Base-by-base conservation (phyloP, 2,888 invertebrate species). In the Ophion ventricosus region DNA sequence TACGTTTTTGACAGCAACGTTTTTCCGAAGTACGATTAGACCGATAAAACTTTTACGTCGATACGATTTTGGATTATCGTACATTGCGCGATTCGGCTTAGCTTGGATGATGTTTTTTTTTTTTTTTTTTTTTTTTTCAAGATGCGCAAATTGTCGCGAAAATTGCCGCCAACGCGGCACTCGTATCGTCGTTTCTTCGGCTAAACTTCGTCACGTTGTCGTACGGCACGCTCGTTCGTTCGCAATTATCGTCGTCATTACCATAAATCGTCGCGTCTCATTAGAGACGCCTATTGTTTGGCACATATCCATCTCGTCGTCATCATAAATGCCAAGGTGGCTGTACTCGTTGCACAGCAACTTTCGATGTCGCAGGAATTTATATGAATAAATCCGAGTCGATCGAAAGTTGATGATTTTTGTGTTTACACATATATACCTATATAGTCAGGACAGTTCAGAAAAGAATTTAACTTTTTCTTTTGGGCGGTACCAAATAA, bases 241-340 rank as follows among this genome's bases (percentile, higher is more conserved):
- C 25, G 54, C 78, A 76, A 83, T 72, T 72, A 83, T 35, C 35
- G 7, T 80, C 77, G 80, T 77, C 35, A 84, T 81, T 81, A 80
- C 81, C 84, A 80, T 82, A 80, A 83, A 87, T 88, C 87, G 35
- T 88, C 82, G 86, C 85, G 88, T 87, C 90, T 91, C 90, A 91
- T 92, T 91, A 90, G 87, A 88, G 87, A 85, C 85, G 77, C 79
- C 88, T 85, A 91, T 92, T 91, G 91, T 91, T 90, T 87, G 88
- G 89, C 89, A 88, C 88, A 87, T 89, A 89, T 90, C 87, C 89
- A 90, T 91, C 80, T 35, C 64, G 89, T 89, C 87, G 86, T 90
- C 87, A 84, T 89, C 88, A 89, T 87, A 92, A 92, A 92, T 91
- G 91, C 90, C 92, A 92, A 92, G 91, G 91, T 87, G 82, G 90